Evolutionary conservation across 1,140 invertebrate species (phyloP), one percentile per base, ranked within the genome.

Genomic region (Cydia fagiglandana): DNA sequence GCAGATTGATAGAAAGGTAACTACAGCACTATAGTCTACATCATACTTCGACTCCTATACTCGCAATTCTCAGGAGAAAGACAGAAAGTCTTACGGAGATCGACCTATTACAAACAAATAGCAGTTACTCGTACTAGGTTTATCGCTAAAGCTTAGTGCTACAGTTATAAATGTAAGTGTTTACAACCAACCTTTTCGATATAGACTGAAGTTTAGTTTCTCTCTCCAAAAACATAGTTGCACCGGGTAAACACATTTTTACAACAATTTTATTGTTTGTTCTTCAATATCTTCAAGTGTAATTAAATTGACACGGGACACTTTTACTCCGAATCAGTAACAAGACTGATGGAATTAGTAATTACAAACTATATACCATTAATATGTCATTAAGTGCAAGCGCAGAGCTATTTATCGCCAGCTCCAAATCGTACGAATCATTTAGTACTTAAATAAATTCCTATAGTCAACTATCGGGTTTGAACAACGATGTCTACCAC

Each of bases 341-440:
- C 45, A 74, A 68, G 56, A 78, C 75, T 79, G 77, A 70, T 66
- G 76, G 73, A 38, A 56, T 20, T 30, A 75, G 78, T 80, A 83
- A 84, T 83, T 84, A 83, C 61, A 77, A 77, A 83, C 81, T 74
- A 80, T 83, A 86, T 80, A 78, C 82, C 82, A 91, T 92, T 90
- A 91, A 88, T 86, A 88, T 85, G 79, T 87, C 85, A 86, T 92
- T 91, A 91, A 75, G 80, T 38, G 75, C 68, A 75, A n/a, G 56
- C 53, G 64, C 66, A 70, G 15, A 70, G 66, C 20, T 61, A 61
- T 61, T 61, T 61, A 61, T 61, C 56, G 56, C 56, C 3, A 24
- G 56, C 24, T 24, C 56, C 56, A 61, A 61, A 61, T n/a, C 6
- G 53, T 24, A 61, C 17, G 56, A 12, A 24, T 61, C 56, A 61